Evolutionary conservation across 2,797 vertebrate genomes (phyloP).

Genomic region (Crypturellus tataupa): DNA sequence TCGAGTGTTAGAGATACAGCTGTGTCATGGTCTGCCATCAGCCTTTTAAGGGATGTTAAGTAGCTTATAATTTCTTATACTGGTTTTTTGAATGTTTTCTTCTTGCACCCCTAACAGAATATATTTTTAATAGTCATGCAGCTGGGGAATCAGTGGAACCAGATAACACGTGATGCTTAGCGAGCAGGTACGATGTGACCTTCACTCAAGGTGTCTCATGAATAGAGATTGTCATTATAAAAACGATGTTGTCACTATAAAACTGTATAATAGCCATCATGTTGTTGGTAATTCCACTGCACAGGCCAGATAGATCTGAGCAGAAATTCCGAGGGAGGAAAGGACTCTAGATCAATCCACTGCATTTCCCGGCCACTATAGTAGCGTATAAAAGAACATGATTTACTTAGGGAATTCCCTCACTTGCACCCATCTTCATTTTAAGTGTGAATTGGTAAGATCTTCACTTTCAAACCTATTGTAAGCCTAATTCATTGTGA

Average conservation of each 20-base stretch:
- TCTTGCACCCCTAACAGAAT: not conserved
- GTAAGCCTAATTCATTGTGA: not conserved
- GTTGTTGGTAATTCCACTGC: not conserved
- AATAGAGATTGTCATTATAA: not conserved
- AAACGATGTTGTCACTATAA: no score
- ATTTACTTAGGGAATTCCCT: not conserved
- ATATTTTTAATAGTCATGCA: not conserved
- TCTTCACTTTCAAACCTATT: not conserved
- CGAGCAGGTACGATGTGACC: not conserved
- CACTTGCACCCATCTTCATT: not conserved
- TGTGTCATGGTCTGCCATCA: not conserved
- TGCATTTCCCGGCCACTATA: not conserved
- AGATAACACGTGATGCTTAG: accelerated
- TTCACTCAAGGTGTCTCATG: not conserved
- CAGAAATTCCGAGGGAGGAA: not conserved
- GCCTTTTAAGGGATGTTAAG: not conserved
- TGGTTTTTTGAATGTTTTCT: not conserved
- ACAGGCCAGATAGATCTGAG: not conserved
- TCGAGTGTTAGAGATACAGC: not conserved
- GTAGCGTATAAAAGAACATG: not conserved
- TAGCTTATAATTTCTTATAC: not conserved
- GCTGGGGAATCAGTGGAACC: not conserved
- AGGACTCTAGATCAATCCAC: not conserved
- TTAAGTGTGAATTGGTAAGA: not conserved
- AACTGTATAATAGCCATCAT: no score